Evolutionary conservation across 2,113 vertebrate genomes (phyloP), one percentile per base, ranked within the genome.

Genomic region (Thryonomys swinderianus): DNA sequence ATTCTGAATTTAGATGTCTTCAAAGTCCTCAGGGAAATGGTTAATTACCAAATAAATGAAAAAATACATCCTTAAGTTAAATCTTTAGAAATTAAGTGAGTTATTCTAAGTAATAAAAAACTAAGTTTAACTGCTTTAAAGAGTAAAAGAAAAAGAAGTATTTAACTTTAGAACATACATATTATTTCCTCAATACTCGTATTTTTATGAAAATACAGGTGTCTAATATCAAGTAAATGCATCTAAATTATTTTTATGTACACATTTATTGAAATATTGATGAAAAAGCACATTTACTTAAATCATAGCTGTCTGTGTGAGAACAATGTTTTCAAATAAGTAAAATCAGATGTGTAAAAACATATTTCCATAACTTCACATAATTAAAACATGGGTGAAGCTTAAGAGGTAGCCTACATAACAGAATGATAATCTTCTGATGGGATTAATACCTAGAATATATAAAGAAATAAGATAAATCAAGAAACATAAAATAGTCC

Each of bases 261-360:
- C 25, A 91, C 27, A 93, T 25, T 67, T 78, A 64, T 18, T 71
- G 32, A 86, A 85, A 57, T 81, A 96, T 40, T 81, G 16, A 7
- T 95, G 95, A 91, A 20, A 85, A 67, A 89, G 27, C 16, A 93
- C 34, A 93, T 23, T 69, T 81, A 37, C 20, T 85, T 45, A 88
- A 90, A 42, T 84, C 23, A 61, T 11, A 27, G 42, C 40, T 62
- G 23, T 69, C 45, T 57, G 5, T 57, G 5, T 80, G 55, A 89
- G 10, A 30, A 86, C 20, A 48, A 2, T 89, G 53, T 76, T 84
- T 62, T 74, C 57, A 84, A 87, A 14, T 81, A n/a, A 92, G 51
- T 67, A 61, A 87, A 94, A 32, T 76, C 45, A 76, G 17, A 93
- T 64, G 9, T 59, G 10, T 71, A 84, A 85, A 71, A 53, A 76